Conservation (phyloP, 1,140 invertebrate genomes). For the Eupeodes corollae region DNA sequence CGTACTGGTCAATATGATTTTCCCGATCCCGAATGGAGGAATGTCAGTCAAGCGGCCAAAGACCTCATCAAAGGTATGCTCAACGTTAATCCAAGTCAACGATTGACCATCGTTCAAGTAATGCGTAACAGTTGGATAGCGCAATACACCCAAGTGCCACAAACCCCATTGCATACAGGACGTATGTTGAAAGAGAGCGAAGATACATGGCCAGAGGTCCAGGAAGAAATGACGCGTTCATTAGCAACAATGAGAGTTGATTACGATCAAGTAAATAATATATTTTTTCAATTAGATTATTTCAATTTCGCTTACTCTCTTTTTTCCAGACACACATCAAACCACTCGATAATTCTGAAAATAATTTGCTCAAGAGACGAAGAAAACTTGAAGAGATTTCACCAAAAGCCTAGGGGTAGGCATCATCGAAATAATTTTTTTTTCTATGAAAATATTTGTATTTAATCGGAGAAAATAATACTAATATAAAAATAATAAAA, state of each 20-base stretch:
- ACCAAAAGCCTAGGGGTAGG: no score
- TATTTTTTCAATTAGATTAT: neutral
- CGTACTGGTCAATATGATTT: constrained; percentile 94
- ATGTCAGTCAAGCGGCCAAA: constrained; percentile 89
- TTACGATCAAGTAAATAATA: constrained; percentile 59
- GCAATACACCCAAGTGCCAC: constrained; percentile 80
- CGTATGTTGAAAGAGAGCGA: constrained; percentile 78
- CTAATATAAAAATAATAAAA: no score
- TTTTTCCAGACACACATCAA: constrained; percentile 65
- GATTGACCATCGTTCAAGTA: constrained; percentile 83
- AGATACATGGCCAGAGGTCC: constrained; percentile 89
- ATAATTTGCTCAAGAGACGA: constrained; percentile 76
- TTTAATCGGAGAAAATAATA: no score
- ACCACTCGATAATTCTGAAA: constrained; percentile 80
- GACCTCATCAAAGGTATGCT: constrained; percentile 89
- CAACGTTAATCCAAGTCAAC: constrained; percentile 80
- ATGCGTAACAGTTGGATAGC: constrained; percentile 84
- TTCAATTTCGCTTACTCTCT: neutral
- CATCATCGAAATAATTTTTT: no score
- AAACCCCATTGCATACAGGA: constrained; percentile 84
- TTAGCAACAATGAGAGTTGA: constrained; percentile 94
- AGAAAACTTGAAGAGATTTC: constrained; percentile 43
- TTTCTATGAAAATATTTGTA: no score
- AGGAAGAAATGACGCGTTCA: constrained; percentile 96
- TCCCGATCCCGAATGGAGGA: constrained; percentile 89